Percentiles rank a stretch among this genome's conserved stretches.
Evolutionary conservation across 2,888 invertebrate genomes (phyloP).

Genomic region (Aphidoletes aphidimyza): DNA sequence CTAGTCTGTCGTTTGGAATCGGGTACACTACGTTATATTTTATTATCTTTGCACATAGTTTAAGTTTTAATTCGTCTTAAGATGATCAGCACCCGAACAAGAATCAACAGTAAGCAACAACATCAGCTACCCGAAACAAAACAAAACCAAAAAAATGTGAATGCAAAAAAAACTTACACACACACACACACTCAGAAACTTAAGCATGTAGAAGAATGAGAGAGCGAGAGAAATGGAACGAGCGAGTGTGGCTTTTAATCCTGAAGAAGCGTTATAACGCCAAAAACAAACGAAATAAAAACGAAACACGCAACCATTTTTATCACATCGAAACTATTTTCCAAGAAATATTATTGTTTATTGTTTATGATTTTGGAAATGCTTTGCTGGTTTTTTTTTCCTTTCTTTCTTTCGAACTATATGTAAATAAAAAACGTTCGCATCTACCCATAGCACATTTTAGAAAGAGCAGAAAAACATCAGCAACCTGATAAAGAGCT

Average conservation of each 20-base stretch:
- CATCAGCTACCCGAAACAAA: background rate
- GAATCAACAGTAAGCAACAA: constrained; percentile 24
- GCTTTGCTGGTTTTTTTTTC: background rate
- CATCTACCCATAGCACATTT: no score
- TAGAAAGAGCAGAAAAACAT: no score
- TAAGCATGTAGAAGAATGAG: background rate
- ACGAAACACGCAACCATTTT: background rate
- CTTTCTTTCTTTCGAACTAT: background rate
- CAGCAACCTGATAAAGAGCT: no score
- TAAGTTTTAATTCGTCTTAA: constrained; percentile 53
- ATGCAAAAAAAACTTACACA: background rate
- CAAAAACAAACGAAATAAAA: background rate
- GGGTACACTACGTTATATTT: background rate
- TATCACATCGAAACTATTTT: background rate
- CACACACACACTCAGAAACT: background rate
- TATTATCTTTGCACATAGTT: constrained; percentile 53
- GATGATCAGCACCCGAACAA: constrained; percentile 28
- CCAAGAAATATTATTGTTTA: background rate
- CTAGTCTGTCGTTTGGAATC: background rate
- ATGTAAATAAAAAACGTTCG: background rate
- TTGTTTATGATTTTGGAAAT: background rate
- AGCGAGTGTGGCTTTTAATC: no score
- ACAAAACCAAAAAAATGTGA: background rate
- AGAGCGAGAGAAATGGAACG: background rate
- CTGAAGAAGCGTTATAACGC: no score